Percentiles rank a stretch among this genome's conserved stretches.
These are phyloP conservation scores for Mythimna ferrago DNA, from an alignment of 2,888 invertebrate genomes.

Conservation along the genomic window DNA sequence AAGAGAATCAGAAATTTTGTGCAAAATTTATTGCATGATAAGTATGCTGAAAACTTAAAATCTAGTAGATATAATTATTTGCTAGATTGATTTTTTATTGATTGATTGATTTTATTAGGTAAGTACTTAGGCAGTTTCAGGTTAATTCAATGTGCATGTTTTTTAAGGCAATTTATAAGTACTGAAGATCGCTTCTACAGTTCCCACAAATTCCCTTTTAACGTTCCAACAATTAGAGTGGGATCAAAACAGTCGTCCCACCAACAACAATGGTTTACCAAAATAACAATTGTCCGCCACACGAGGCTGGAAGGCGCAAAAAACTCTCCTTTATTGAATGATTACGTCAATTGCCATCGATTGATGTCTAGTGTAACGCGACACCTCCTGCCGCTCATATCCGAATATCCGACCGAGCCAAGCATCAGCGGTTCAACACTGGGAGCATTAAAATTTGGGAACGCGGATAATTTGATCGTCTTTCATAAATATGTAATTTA, in stretches of 20 bases:
- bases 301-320: conserved; percentile 57
- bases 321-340: conserved; percentile 67
- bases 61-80: not conserved
- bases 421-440: not conserved
- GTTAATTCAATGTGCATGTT: not conserved
- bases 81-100: not conserved
- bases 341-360: conserved; percentile 84
- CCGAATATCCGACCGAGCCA: conserved; percentile 11
- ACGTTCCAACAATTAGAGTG: conserved; percentile 64
- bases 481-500: not conserved
- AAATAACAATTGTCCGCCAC: conserved; percentile 55
- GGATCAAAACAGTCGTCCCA: conserved; percentile 62
- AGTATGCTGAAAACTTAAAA: too few relatives aligned
- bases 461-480: not conserved
- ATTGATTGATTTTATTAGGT: too few relatives aligned
- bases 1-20: too few relatives aligned
- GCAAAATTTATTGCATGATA: too few relatives aligned
- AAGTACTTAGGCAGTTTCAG: not conserved
- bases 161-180: too few relatives aligned
- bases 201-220: conserved; percentile 29
- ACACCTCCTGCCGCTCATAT: conserved; percentile 51
- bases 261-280: conserved; percentile 48
- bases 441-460: not conserved
- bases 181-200: not conserved
- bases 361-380: conserved; percentile 75